These are phyloP conservation scores for Cebus imitator DNA, from an alignment of 2,113 vertebrate genomes.

Conservation along the genomic window DNA sequence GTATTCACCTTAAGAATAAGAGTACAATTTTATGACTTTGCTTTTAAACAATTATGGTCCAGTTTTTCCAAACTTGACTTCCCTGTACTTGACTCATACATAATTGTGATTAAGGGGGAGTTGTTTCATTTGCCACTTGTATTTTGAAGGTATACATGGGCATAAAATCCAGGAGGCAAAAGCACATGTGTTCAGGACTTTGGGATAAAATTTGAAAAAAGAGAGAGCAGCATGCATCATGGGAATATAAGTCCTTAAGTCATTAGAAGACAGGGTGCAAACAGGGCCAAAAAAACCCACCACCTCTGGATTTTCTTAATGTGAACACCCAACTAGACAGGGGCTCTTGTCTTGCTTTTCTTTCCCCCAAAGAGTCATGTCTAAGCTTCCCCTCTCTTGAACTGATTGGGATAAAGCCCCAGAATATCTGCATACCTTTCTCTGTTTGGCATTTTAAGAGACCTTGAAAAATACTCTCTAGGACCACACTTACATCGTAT, in stretches of 20 bases:
- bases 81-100: conserved; percentile 1
- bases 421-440: conserved; percentile 29
- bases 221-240: background rate
- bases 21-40: conserved; percentile 47
- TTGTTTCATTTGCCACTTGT: conserved; percentile 48
- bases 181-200: conserved; percentile 34
- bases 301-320: background rate
- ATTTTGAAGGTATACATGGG: conserved; percentile 47
- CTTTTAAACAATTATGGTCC: conserved; percentile 51
- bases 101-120: conserved; percentile 38
- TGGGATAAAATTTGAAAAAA: conserved; percentile 59
- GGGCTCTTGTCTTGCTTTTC: background rate
- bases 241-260: conserved; percentile 34
- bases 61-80: conserved; percentile 18
- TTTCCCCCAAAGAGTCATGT: background rate
- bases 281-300: background rate
- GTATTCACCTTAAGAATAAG: conserved; percentile 39
- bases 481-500: background rate
- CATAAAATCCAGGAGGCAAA: conserved; percentile 54
- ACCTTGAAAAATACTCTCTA: conserved; percentile 8
- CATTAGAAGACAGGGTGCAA: background rate
- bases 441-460: conserved; percentile 13
- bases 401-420: background rate
- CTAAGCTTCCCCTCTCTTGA: conserved; percentile 11
- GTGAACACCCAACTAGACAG: background rate